Percentiles rank a stretch among this genome's conserved stretches.
These are phyloP conservation scores for Sinocyclocheilus anophthalmus DNA, from an alignment of 2,113 vertebrate genomes.

Conservation along the genomic window DNA sequence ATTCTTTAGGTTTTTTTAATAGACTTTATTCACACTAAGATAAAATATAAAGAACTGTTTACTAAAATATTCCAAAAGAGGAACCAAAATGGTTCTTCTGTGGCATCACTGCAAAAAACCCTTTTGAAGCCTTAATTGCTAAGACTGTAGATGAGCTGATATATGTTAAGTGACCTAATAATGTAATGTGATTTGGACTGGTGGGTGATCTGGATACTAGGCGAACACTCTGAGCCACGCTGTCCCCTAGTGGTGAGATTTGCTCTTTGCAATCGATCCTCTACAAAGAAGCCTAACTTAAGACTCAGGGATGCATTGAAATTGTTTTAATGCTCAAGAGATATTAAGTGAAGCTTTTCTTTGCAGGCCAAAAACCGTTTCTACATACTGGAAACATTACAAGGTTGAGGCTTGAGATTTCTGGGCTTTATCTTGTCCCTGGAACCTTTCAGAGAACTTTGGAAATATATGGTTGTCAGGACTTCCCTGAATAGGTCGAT, in stretches of 20 bases:
- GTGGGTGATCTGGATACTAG: neutral
- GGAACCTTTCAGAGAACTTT: neutral
- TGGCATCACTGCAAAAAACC: neutral
- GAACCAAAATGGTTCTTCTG: neutral
- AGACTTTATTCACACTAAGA: neutral
- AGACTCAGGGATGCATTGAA: neutral
- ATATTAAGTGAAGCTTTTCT: neutral
- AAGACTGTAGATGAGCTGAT: neutral
- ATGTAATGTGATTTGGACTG: neutral
- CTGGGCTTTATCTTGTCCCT: neutral
- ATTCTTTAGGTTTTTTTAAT: neutral
- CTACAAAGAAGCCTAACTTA: neutral
- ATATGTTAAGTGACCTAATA: neutral
- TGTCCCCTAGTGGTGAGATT: constrained; percentile 60
- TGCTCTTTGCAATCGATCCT: constrained; percentile 21
- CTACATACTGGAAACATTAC: neutral
- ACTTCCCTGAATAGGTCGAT: constrained; percentile 20
- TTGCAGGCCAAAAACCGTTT: neutral
- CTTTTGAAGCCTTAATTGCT: neutral
- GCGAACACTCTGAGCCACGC: constrained; percentile 11
- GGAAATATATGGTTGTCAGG: neutral
- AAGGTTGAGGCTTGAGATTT: neutral
- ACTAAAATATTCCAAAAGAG: neutral
- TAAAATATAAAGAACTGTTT: neutral
- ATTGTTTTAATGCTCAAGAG: neutral